phyloP scores from a whole-genome alignment of 2,113 vertebrate genomes.

The Pionites leucogaster region DNA sequence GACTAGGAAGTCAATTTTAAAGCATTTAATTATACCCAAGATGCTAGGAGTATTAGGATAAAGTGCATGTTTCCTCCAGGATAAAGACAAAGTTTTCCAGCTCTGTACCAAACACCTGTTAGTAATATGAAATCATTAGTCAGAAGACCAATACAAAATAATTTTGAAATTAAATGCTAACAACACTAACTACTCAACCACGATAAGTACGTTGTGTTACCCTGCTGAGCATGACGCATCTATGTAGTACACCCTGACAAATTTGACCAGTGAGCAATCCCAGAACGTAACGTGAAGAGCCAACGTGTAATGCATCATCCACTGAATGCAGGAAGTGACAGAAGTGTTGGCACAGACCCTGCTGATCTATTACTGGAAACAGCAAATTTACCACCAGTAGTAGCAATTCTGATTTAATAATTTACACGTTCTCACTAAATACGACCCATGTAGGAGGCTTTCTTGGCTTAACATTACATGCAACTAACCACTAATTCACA shows the following conservation, averaged over 20 bases:
- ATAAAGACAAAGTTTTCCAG: background rate
- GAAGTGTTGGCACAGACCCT: background rate
- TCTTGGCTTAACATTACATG: background rate
- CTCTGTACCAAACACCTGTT: background rate
- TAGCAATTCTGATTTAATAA: constrained; percentile 2
- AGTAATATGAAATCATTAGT: background rate
- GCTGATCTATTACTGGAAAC: background rate
- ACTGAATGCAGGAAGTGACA: background rate
- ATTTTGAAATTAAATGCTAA: background rate
- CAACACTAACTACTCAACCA: background rate
- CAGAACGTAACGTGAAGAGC: background rate
- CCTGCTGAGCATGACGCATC: background rate
- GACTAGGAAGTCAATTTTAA: background rate
- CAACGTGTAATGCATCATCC: background rate
- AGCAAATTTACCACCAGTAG: background rate
- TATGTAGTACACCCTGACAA: background rate
- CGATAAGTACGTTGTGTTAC: background rate
- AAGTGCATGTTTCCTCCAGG: background rate
- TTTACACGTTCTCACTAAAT: background rate
- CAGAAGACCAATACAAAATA: background rate
- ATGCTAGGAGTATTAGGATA: fast-evolving
- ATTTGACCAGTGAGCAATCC: background rate
- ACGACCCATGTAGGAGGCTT: background rate
- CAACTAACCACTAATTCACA: background rate
- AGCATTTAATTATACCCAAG: background rate